Evolutionary conservation across 2,113 vertebrate genomes (phyloP), one percentile per base, ranked within the genome.

Genomic region (Cyprinodon brontotheroides): DNA sequence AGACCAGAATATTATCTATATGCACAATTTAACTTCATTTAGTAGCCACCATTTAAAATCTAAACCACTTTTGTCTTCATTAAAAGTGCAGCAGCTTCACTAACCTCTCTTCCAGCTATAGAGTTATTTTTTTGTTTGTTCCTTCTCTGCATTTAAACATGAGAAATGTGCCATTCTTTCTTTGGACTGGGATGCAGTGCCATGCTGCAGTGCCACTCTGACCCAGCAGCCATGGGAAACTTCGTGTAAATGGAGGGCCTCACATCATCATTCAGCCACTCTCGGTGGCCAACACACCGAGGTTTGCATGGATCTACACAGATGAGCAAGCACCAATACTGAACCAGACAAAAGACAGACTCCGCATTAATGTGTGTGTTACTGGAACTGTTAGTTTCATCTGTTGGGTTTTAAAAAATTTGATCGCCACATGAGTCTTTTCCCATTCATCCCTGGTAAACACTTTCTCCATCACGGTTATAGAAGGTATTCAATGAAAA

Each of bases 261-360:
- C 87, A 92, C 91, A 93, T 93, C 84, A 91, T 86, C 89, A 93
- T 93, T 88, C 92, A 91, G 15, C 70, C 48, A 59, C 74, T 62
- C 67, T 71, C 83, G 59, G 29, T 29, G 29, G 29, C 29, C 29
- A 69, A 82, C 68, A 76, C 73, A 73, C 48, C 12, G 50, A 66
- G 50, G 82, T 78, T 75, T n/a, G 63, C 36, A 62, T 79, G 68
- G 39, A 73, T 75, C 66, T 73, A 70, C 68, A 40, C 63, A 89
- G 70, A 80, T 70, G 79, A 57, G 43, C 3, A 22, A 39, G 67
- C 75, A 41, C 6, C 12, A 2, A 53, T 39, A 62, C 40, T 9
- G 68, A 37, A 61, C 20, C 66, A 22, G 29, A 77, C 72, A n/a
- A 64, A 43, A 69, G 11, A 65, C 38, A 79, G 71, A 83, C 47